These are phyloP conservation scores for Girardia tigrina DNA, from an alignment of 2,888 invertebrate species.

Conservation along the genomic window DNA sequence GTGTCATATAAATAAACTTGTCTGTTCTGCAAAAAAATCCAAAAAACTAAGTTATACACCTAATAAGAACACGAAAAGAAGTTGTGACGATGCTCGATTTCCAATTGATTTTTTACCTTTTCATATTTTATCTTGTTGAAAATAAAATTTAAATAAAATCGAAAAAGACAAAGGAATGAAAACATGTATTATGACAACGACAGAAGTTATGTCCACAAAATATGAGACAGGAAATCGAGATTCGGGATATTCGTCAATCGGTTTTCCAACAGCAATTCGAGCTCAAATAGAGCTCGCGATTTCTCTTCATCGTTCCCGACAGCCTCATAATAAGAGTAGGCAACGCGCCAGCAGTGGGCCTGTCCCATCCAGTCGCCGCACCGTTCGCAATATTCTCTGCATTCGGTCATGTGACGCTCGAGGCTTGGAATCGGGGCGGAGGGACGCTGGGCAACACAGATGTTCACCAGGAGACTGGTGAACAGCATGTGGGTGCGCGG, in stretches of 20 bases:
- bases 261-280: constrained; percentile 9
- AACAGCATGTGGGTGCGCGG: background rate
- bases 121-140: too few relatives aligned
- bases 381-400: background rate
- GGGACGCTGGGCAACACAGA: background rate
- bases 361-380: background rate
- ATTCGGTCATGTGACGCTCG: background rate
- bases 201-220: too few relatives aligned
- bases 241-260: background rate
- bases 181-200: too few relatives aligned
- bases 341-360: background rate
- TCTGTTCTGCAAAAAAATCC: too few relatives aligned
- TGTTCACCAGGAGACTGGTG: background rate
- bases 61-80: too few relatives aligned
- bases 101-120: too few relatives aligned
- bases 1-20: too few relatives aligned
- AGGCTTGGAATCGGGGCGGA: background rate
- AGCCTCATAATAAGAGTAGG: background rate
- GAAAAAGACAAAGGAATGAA: too few relatives aligned
- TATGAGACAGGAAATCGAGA: background rate
- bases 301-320: background rate
- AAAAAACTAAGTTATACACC: too few relatives aligned
- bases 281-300: background rate
- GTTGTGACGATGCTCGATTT: too few relatives aligned
- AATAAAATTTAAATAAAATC: too few relatives aligned